Conservation (phyloP, 37 sponge, comb jelly and placozoan genomes). For the Halichondria panicea region DNA sequence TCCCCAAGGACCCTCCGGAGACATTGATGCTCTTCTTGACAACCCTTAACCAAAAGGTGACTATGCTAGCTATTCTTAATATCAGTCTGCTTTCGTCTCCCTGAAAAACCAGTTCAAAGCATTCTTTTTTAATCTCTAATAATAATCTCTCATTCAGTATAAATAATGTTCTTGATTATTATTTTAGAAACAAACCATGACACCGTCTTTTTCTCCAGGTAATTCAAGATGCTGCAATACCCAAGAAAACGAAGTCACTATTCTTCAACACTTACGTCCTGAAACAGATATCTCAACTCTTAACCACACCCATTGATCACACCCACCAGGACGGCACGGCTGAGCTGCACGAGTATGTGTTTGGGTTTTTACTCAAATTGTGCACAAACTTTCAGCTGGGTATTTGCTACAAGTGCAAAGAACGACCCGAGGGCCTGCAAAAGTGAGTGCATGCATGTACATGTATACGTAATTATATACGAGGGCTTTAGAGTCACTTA, state of each 20-base stretch:
- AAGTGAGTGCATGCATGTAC: constrained; percentile 19
- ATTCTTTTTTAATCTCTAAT: too few species aligned
- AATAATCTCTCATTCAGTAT: too few species aligned
- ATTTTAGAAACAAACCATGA: background rate
- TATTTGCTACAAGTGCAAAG: constrained; percentile 54
- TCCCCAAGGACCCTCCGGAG: constrained; percentile 52
- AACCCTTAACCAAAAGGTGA: constrained; percentile 59
- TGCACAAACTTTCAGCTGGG: constrained; percentile 59
- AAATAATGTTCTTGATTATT: background rate
- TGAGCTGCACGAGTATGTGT: background rate
- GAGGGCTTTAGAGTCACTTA: too few species aligned
- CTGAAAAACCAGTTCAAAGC: too few species aligned
- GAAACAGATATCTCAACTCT: constrained; percentile 32
- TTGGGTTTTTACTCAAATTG: constrained; percentile 23
- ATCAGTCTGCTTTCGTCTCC: too few species aligned
- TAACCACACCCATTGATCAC: background rate
- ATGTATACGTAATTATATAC: too few species aligned
- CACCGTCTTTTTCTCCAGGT: constrained; percentile 41
- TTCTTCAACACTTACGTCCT: constrained; percentile 56
- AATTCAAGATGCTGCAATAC: constrained; percentile 27
- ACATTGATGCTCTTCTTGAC: constrained; percentile 35
- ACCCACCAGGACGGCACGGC: background rate
- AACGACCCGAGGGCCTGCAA: constrained; percentile 19
- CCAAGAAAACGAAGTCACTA: constrained; percentile 59
- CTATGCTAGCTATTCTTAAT: too few species aligned